A percentile compares a stretch with the other conserved stretches of the same genome.
Conservation (phyloP, 2,797 vertebrate species). For the Sebastolobus altivelis region DNA sequence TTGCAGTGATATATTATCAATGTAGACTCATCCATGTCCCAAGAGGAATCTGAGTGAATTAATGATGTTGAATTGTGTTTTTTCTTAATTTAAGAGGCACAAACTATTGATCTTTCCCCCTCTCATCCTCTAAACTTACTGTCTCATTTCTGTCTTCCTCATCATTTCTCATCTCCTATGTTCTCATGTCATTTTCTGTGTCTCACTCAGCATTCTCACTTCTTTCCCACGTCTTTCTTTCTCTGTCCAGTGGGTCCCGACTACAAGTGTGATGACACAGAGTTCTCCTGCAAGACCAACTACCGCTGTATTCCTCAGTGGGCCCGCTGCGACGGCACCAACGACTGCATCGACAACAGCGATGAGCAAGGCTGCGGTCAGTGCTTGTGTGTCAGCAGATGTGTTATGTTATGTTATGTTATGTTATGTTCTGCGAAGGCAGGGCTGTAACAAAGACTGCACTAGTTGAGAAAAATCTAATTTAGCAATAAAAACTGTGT, state of each 20-base stretch:
- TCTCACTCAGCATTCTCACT: neutral
- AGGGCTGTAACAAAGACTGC: neutral
- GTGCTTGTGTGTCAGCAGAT: conserved; percentile 38
- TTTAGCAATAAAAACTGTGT: neutral
- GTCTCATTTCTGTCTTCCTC: conserved; percentile 6
- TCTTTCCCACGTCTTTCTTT: conserved; percentile 6
- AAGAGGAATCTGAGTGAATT: conserved; percentile 13
- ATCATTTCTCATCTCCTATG: neutral
- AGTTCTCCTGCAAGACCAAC: conserved; percentile 83
- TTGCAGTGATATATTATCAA: conserved; percentile 30
- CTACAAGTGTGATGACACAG: conserved; percentile 79
- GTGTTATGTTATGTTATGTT: neutral
- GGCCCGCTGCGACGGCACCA: conserved; percentile 80
- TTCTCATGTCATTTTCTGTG: neutral
- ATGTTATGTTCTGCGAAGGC: neutral
- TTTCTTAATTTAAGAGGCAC: conserved; percentile 12
- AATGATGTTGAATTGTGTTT: conserved; percentile 7
- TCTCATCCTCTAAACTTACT: neutral
- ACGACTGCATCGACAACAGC: conserved; percentile 83
- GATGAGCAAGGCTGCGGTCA: conserved; percentile 83
- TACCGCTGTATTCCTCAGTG: conserved; percentile 83
- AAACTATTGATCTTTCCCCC: neutral
- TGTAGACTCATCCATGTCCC: conserved; percentile 7
- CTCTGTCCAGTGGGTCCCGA: conserved; percentile 72
- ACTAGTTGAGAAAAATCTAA: neutral